Percentiles rank a stretch among this genome's conserved stretches.
phyloP scores from a whole-genome alignment of 2,888 invertebrate genomes.

The Bellardia pandia region DNA sequence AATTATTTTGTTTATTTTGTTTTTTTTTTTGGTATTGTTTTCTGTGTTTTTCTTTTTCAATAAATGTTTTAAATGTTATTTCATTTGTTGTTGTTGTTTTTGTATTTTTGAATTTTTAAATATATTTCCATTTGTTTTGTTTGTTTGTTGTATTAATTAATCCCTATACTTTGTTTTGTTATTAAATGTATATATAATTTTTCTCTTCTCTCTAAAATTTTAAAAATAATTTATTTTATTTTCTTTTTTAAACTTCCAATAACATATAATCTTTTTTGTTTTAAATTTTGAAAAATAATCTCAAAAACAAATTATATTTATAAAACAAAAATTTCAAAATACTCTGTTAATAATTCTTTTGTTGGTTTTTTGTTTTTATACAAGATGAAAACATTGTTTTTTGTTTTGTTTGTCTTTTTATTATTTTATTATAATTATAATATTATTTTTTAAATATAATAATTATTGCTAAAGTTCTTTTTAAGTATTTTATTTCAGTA shows the following conservation, averaged over 20 bases:
- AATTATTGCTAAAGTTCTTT: conserved; percentile 61
- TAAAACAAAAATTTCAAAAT: conserved; percentile 25
- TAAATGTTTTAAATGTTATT: conserved; percentile 66
- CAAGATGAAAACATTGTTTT: conserved; percentile 65
- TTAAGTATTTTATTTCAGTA: conserved; percentile 6
- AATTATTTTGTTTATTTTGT: conserved; percentile 71
- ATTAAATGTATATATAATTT: conserved; percentile 73
- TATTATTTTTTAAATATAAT: conserved; percentile 55
- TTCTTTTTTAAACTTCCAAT: conserved; percentile 38
- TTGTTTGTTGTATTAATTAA: conserved; percentile 75
- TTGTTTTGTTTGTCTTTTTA: conserved; percentile 44
- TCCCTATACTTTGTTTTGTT: conserved; percentile 77
- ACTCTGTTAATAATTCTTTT: conserved; percentile 35
- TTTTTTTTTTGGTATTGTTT: conserved; percentile 54
- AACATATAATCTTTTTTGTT: conserved; percentile 41
- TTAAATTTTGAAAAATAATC: conserved; percentile 43
- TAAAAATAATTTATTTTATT: conserved; percentile 56
- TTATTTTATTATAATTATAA: conserved; percentile 45
- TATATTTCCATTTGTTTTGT: conserved; percentile 62
- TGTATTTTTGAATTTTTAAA: conserved; percentile 50
- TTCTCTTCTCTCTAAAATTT: conserved; percentile 74
- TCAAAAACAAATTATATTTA: conserved; percentile 26
- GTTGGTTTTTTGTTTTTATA: conserved; percentile 52
- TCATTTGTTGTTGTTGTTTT: conserved; percentile 52
- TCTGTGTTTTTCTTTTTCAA: conserved; percentile 48